These are phyloP conservation scores for Micrasema minimum DNA, from an alignment of 1,140 invertebrate genomes.

Conservation along the genomic window DNA sequence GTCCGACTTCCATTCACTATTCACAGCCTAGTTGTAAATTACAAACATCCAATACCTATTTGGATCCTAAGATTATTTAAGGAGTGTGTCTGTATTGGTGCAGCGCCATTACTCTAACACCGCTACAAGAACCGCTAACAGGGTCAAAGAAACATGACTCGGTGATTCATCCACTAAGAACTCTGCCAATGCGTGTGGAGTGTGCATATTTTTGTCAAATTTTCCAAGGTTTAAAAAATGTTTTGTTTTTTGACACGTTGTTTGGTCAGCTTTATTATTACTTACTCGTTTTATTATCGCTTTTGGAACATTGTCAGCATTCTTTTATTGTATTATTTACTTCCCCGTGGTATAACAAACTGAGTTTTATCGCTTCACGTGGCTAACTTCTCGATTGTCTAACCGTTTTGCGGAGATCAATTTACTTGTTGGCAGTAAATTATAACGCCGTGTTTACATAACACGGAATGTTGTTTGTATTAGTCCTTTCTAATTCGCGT, in stretches of 20 bases:
- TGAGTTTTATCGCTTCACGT: too few species aligned
- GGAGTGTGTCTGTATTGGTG: background rate
- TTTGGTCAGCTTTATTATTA: background rate
- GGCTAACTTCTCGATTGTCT: too few species aligned
- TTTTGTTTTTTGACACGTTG: background rate
- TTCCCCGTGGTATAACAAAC: too few species aligned
- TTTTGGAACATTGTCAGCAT: background rate
- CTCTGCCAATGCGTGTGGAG: background rate
- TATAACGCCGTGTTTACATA: background rate
- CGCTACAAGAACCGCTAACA: conserved; percentile 10
- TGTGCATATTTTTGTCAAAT: too few species aligned
- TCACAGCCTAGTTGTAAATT: too few species aligned
- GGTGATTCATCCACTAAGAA: conserved; percentile 23
- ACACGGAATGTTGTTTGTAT: conserved; percentile 5
- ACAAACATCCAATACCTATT: too few species aligned
- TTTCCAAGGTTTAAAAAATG: background rate
- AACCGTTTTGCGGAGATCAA: too few species aligned
- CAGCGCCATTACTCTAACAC: too few species aligned
- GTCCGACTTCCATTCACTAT: too few species aligned
- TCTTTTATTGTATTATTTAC: background rate
- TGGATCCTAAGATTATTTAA: too few species aligned
- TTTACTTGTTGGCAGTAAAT: too few species aligned
- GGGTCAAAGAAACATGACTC: conserved; percentile 19
- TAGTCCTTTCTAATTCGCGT: conserved; percentile 16
- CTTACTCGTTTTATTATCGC: background rate